Conservation (phyloP, 2,888 invertebrate species). For the Aromia moschata region DNA sequence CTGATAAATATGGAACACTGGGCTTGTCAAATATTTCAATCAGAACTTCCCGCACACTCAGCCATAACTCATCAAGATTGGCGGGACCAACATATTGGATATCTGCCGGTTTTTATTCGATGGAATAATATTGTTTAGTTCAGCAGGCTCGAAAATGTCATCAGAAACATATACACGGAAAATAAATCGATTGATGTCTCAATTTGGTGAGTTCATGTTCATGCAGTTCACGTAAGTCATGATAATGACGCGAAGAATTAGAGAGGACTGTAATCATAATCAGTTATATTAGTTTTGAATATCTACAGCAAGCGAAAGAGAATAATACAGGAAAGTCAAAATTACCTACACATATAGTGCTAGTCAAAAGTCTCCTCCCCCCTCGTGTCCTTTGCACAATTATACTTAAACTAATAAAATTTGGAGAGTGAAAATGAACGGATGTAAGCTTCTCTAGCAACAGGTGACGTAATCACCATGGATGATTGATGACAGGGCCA, state of each 20-base stretch:
- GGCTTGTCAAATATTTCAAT: constrained; percentile 19
- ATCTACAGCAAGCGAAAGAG: too few relatives aligned
- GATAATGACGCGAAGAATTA: not conserved
- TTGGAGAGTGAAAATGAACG: too few relatives aligned
- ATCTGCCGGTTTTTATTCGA: not conserved
- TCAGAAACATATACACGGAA: not conserved
- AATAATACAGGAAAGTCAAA: too few relatives aligned
- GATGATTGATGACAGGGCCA: too few relatives aligned
- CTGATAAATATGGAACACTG: constrained; percentile 12
- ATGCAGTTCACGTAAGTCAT: not conserved
- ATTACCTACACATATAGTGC: too few relatives aligned
- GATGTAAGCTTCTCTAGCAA: too few relatives aligned
- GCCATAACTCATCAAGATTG: constrained; percentile 8
- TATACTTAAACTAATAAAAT: too few relatives aligned
- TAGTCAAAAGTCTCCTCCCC: too few relatives aligned
- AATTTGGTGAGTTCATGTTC: too few relatives aligned
- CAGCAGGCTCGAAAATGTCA: not conserved
- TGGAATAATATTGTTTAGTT: not conserved
- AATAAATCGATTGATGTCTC: not conserved
- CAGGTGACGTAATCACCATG: too few relatives aligned
- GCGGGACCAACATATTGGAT: constrained; percentile 8
- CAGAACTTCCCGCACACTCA: constrained; percentile 5
- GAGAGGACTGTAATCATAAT: not conserved
- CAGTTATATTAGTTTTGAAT: too few relatives aligned
- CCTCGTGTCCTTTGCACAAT: too few relatives aligned